A percentile compares a stretch with the other conserved stretches of the same genome.
phyloP scores from a whole-genome alignment of 2,113 vertebrate species.

The Tychaedon coryphoeus region DNA sequence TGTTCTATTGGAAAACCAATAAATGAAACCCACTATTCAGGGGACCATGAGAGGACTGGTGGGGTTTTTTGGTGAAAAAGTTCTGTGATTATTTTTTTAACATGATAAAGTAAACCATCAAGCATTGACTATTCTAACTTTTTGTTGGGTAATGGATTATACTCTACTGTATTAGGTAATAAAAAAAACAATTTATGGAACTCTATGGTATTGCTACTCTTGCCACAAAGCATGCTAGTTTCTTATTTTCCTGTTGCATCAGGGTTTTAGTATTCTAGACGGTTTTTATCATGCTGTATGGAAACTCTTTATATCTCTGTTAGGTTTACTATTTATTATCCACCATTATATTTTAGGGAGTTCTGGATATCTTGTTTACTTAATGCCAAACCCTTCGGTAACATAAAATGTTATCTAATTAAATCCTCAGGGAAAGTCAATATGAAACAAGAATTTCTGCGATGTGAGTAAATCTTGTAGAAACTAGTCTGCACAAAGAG shows the following conservation, averaged over 20 bases:
- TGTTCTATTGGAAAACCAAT: neutral
- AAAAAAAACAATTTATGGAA: neutral
- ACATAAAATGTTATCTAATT: neutral
- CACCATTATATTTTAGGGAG: neutral
- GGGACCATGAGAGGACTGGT: neutral
- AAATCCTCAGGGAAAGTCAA: neutral
- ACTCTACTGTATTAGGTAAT: neutral
- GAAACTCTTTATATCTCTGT: neutral
- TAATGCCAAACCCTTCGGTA: neutral
- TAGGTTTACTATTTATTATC: neutral
- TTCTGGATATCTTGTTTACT: neutral
- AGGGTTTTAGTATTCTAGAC: neutral
- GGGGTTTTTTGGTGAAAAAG: accelerated
- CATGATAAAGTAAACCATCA: neutral
- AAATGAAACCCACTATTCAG: neutral
- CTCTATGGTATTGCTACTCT: neutral
- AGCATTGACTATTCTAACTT: neutral
- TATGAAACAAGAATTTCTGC: neutral
- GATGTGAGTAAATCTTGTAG: neutral
- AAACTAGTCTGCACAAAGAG: neutral
- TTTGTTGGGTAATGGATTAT: neutral
- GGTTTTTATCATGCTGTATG: neutral
- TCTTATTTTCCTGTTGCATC: neutral
- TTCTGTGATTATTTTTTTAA: neutral
- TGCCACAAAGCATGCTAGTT: accelerated